Conservation (phyloP, 2,797 vertebrate genomes). For the Urosaurus nigricauda region DNA sequence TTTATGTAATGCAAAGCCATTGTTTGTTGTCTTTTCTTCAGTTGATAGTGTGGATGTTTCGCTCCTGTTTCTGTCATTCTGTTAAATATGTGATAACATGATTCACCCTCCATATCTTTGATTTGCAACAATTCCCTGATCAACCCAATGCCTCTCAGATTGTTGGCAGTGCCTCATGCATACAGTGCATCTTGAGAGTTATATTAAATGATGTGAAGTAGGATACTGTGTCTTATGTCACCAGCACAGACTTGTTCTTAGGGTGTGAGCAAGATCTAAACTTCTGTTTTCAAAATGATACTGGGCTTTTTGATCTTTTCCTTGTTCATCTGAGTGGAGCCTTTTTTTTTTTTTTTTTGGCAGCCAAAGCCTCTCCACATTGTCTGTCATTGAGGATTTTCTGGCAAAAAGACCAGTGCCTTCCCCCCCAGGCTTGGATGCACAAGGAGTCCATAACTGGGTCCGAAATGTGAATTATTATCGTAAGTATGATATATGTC, state of each 20-base stretch:
- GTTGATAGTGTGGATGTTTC: neutral
- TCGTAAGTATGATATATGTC: constrained; percentile 84
- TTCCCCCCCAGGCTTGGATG: constrained; percentile 77
- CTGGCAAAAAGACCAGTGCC: constrained; percentile 90
- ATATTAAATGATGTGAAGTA: neutral
- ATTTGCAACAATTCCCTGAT: neutral
- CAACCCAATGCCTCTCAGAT: neutral
- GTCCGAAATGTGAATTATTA: constrained; percentile 95
- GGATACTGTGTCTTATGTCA: neutral
- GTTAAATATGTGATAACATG: neutral
- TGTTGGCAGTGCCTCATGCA: neutral
- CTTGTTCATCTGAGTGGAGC: constrained; percentile 45
- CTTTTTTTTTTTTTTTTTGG: constrained; percentile 57
- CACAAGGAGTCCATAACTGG: constrained; percentile 87
- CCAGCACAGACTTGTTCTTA: neutral
- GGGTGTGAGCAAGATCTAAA: neutral
- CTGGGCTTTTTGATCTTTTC: constrained; percentile 2
- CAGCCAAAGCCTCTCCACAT: constrained; percentile 97
- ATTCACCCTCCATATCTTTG: neutral
- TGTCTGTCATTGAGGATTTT: constrained; percentile 97
- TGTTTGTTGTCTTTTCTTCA: neutral
- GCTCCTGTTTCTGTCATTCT: neutral
- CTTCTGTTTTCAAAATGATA: constrained; percentile 19
- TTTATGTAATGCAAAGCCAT: neutral
- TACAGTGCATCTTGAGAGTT: neutral